Conservation (phyloP, 1,140 invertebrate species). For the Leptinotarsa texana region DNA sequence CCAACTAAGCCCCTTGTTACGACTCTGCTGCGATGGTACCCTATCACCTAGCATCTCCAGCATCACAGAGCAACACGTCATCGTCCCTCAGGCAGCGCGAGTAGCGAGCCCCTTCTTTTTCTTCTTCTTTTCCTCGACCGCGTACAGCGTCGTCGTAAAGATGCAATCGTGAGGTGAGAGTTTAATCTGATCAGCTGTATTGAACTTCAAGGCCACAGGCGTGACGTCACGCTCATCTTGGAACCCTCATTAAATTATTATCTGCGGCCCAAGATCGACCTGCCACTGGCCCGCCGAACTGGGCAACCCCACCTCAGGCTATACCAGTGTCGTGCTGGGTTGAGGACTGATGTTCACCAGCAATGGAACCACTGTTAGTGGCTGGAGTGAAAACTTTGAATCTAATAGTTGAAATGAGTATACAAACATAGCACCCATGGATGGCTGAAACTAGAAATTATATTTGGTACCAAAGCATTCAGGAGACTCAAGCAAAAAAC, state of each 20-base stretch:
- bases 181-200: conserved; percentile 16
- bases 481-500: too few species aligned
- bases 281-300: not conserved
- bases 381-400: too few species aligned
- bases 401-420: too few species aligned
- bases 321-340: not conserved
- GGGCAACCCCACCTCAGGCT: not conserved
- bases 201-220: conserved; percentile 17
- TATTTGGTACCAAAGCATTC: too few species aligned
- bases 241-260: conserved; percentile 18
- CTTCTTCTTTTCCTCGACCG: not conserved
- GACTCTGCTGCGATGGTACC: not conserved
- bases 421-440: too few species aligned
- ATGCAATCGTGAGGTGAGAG: conserved; percentile 18
- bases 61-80: not conserved
- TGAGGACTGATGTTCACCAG: not conserved
- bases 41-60: not conserved
- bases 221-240: conserved; percentile 18
- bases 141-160: not conserved
- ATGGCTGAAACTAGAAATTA: too few species aligned
- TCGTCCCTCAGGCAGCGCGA: not conserved
- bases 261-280: not conserved
- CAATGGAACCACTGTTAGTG: too few species aligned
- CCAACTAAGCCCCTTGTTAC: not conserved
- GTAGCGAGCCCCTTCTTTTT: not conserved